Percentiles rank a stretch among this genome's conserved stretches.
phyloP scores from a whole-genome alignment of 2,888 invertebrate genomes.

The Mayetiola destructor region DNA sequence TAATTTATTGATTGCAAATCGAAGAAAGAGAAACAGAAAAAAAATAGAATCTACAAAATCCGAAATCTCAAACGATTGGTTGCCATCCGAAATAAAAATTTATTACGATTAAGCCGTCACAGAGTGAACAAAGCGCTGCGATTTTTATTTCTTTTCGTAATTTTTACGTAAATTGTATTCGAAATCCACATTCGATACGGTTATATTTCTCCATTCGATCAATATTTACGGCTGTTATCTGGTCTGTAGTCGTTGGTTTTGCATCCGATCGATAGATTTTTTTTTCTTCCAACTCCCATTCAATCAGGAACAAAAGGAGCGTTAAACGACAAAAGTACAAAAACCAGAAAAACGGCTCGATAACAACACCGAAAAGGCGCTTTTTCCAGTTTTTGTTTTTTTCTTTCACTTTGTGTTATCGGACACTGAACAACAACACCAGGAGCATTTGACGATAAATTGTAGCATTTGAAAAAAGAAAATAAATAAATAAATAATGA shows the following conservation, averaged over 20 bases:
- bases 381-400: too few species aligned
- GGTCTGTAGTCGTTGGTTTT: neutral
- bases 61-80: neutral
- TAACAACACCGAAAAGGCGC: neutral
- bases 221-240: neutral
- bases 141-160: neutral
- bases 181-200: neutral
- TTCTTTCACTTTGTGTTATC: too few species aligned
- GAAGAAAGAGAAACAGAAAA: neutral
- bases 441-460: neutral
- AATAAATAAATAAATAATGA: too few species aligned
- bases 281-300: neutral
- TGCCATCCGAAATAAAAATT: constrained; percentile 5
- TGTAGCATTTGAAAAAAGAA: constrained; percentile 1
- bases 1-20: too few species aligned
- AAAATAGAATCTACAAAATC: neutral
- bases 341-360: neutral
- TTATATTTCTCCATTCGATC: neutral
- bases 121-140: neutral
- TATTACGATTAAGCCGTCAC: constrained; percentile 9
- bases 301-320: neutral
- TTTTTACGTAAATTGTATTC: neutral
- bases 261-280: neutral
- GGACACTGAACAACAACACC: neutral
- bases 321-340: neutral